Evolutionary conservation across 1,140 invertebrate species (phyloP).

Genomic region (Subanguina moxae): DNA sequence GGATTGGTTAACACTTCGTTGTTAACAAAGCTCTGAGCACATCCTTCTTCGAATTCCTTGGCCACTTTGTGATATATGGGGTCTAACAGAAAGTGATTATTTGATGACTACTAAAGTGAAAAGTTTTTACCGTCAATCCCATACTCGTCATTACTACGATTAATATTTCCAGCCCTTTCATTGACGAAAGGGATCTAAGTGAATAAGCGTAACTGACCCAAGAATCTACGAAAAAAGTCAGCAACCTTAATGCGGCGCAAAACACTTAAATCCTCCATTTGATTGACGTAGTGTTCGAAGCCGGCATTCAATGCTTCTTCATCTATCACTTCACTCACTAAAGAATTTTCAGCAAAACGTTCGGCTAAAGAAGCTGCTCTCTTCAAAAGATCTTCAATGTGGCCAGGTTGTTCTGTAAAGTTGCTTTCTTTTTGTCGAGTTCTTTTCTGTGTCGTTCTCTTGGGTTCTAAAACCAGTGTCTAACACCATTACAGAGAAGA

Average conservation of each 20-base stretch:
- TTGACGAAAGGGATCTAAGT: conserved; percentile 5
- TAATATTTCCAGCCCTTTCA: neutral
- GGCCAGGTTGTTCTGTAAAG: no score
- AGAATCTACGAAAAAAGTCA: no score
- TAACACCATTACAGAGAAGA: no score
- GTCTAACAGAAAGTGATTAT: neutral
- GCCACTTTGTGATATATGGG: conserved; percentile 18
- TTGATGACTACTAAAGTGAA: no score
- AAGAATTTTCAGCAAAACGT: no score
- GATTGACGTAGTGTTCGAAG: neutral
- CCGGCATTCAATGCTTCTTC: neutral
- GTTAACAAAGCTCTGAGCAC: conserved; percentile 19
- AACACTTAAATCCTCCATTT: neutral
- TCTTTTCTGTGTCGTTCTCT: no score
- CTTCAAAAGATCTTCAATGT: no score
- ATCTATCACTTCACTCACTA: neutral
- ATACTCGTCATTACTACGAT: conserved; percentile 7
- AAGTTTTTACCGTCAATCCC: conserved; percentile 3
- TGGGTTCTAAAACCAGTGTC: no score
- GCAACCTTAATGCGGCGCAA: conserved; percentile 3
- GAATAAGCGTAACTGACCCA: no score
- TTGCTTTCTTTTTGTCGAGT: no score
- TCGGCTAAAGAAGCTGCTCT: no score
- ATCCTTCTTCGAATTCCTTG: conserved; percentile 20
- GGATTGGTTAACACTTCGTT: conserved; percentile 15